phyloP scores from a whole-genome alignment of 2,113 vertebrate genomes.

The Callopanchax toddi region DNA sequence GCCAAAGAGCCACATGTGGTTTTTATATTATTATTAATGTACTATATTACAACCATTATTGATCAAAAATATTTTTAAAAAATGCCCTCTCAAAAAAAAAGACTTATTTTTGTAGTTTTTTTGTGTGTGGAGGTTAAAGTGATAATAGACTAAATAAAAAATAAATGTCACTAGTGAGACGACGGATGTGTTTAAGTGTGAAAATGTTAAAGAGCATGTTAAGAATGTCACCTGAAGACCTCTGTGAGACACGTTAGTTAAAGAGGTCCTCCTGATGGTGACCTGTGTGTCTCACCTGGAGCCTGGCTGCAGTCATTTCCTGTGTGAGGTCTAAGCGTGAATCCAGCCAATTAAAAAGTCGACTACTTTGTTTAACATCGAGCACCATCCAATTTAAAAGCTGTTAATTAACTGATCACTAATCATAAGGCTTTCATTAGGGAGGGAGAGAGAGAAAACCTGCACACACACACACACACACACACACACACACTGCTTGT shows the following conservation, averaged over 20 bases:
- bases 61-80: no score
- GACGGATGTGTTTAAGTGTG: no score
- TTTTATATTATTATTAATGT: no score
- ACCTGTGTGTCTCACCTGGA: background rate
- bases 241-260: background rate
- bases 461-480: background rate
- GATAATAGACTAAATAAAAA: no score
- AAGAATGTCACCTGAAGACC: no score
- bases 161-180: no score
- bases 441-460: background rate
- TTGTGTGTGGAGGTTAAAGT: no score
- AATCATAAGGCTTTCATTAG: slow-evolving; percentile 11
- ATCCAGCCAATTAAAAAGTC: slow-evolving; percentile 9
- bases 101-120: no score
- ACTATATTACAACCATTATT: no score
- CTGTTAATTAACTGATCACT: slow-evolving; percentile 26
- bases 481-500: background rate
- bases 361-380: slow-evolving; percentile 6
- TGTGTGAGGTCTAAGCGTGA: background rate
- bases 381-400: background rate
- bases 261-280: background rate
- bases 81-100: no score
- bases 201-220: no score
- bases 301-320: background rate
- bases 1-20: no score